Conservation (phyloP, 2,797 vertebrate species). For the Cetoscarus ocellatus region DNA sequence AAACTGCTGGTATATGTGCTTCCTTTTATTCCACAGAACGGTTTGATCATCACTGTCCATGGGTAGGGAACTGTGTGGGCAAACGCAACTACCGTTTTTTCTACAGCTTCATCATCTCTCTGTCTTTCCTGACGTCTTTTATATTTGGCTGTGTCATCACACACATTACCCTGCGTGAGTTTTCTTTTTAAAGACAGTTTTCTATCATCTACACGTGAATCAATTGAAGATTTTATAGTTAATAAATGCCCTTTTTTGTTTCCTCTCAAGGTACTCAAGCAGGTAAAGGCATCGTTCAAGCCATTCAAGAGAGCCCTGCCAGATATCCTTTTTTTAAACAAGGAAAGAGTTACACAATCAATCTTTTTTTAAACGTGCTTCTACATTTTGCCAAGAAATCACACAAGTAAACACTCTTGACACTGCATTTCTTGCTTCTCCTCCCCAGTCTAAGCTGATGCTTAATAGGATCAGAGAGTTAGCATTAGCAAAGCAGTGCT, state of each 20-base stretch:
- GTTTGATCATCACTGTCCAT: slow-evolving; percentile 98
- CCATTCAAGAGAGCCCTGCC: slow-evolving; percentile 93
- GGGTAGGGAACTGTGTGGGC: slow-evolving; percentile 98
- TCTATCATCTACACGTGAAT: neutral
- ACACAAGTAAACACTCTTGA: slow-evolving; percentile 37
- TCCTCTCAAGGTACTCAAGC: slow-evolving; percentile 88
- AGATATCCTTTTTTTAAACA: slow-evolving; percentile 93
- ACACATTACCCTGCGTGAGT: slow-evolving; percentile 95
- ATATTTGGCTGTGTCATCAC: slow-evolving; percentile 96
- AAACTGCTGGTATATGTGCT: neutral
- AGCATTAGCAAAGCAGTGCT: slow-evolving; percentile 34
- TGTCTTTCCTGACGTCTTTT: slow-evolving; percentile 96
- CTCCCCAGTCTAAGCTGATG: slow-evolving; percentile 47
- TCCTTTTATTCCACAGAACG: slow-evolving; percentile 83
- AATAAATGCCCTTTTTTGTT: slow-evolving; percentile 19
- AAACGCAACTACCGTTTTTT: slow-evolving; percentile 98
- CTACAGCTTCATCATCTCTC: slow-evolving; percentile 96
- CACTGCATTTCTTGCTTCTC: slow-evolving; percentile 35
- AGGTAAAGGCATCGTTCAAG: slow-evolving; percentile 84
- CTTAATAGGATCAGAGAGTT: slow-evolving; percentile 70
- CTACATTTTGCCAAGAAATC: neutral
- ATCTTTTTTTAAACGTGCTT: neutral
- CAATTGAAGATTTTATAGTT: neutral
- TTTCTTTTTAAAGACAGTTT: neutral
- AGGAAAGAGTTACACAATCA: neutral